A percentile compares a stretch with the other conserved stretches of the same genome.
phyloP scores from a whole-genome alignment of 2,113 vertebrate genomes.

The Sander vitreus region DNA sequence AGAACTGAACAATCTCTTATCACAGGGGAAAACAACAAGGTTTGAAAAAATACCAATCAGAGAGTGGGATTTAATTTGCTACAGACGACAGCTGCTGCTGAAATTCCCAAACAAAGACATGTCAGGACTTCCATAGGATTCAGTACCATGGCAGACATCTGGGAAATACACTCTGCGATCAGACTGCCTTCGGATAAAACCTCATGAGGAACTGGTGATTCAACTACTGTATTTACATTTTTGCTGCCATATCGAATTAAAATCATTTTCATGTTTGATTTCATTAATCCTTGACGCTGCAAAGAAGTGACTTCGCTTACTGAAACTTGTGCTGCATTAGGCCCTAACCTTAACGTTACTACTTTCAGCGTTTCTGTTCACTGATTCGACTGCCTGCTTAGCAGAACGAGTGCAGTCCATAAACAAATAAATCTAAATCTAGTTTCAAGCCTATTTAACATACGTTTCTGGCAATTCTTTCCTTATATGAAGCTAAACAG shows the following conservation, averaged over 20 bases:
- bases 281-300: not conserved
- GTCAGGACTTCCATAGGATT: conserved; percentile 1
- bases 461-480: not conserved
- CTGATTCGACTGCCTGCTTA: not conserved
- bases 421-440: too few relatives aligned
- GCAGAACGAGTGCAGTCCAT: too few relatives aligned
- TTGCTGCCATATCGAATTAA: not conserved
- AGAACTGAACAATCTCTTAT: not conserved
- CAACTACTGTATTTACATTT: not conserved
- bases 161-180: not conserved
- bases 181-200: not conserved
- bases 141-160: conserved; percentile 5
- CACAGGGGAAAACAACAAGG: not conserved
- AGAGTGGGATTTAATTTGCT: conserved; percentile 27
- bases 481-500: not conserved
- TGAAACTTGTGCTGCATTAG: not conserved
- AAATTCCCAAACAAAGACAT: not conserved
- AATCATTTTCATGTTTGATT: not conserved
- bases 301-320: not conserved
- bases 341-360: not conserved
- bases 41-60: conserved; percentile 34
- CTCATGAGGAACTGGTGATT: not conserved
- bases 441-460: not conserved
- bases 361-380: not conserved
- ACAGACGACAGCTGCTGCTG: conserved; percentile 1